Evolutionary conservation across 2,113 vertebrate genomes (phyloP).

Genomic region (Eudyptes chrysolophus): DNA sequence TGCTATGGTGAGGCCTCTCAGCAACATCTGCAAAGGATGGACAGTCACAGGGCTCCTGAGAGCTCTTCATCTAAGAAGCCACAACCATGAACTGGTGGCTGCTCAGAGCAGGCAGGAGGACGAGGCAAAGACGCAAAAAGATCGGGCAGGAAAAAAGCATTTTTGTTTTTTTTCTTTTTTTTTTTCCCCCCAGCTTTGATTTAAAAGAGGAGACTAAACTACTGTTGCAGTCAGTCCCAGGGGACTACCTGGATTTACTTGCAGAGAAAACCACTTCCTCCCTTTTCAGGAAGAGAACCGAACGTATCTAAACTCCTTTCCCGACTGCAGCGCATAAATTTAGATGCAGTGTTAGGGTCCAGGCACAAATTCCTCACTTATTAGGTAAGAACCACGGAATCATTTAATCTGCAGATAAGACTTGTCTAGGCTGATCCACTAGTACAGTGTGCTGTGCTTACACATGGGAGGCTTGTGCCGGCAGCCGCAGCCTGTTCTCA

Average conservation of each 20-base stretch:
- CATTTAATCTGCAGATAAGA: constrained; percentile 59
- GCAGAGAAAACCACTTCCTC: neutral
- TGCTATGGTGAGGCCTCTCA: neutral
- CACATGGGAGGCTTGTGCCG: neutral
- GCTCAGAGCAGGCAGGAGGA: neutral
- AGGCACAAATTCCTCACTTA: constrained; percentile 50
- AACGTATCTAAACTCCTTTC: constrained; percentile 31
- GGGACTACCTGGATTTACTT: constrained; percentile 12
- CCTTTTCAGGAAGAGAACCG: constrained; percentile 6
- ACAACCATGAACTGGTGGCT: neutral
- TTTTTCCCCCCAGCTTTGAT: neutral
- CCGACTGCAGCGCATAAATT: neutral
- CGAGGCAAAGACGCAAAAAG: neutral
- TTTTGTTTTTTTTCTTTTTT: neutral
- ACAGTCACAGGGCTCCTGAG: neutral
- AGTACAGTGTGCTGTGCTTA: neutral
- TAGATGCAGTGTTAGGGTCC: constrained; percentile 18
- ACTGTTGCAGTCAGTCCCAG: neutral
- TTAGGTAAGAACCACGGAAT: constrained; percentile 63
- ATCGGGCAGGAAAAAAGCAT: neutral
- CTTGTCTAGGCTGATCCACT: constrained; percentile 37
- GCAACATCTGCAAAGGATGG: neutral
- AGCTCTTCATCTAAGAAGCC: neutral
- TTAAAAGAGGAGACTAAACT: neutral
- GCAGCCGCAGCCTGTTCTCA: neutral